These are phyloP conservation scores for Lutraria rhynchaena DNA, from an alignment of 1,140 invertebrate species.

Conservation along the genomic window DNA sequence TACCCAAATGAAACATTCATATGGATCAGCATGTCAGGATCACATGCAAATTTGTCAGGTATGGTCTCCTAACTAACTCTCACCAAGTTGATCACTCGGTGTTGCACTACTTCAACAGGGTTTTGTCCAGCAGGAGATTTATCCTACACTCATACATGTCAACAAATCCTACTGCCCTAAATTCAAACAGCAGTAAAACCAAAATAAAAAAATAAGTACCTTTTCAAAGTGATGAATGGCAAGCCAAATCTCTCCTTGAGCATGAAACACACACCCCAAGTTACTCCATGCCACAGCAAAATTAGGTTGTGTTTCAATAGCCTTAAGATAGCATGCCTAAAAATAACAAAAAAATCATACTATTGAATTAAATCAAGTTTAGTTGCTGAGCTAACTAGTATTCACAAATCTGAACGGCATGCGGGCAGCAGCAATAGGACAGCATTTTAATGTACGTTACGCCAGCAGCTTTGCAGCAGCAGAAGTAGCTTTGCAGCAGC, in stretches of 20 bases:
- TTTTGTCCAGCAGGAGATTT: too few species aligned
- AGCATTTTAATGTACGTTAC: neutral
- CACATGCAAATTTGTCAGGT: too few species aligned
- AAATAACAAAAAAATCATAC: constrained; percentile 50
- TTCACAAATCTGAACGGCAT: neutral
- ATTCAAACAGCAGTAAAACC: too few species aligned
- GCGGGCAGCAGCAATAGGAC: neutral
- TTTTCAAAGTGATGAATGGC: constrained; percentile 99
- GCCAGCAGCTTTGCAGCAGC: neutral
- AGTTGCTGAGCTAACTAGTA: neutral
- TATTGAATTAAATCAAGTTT: neutral
- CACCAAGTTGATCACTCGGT: too few species aligned
- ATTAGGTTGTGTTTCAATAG: constrained; percentile 99
- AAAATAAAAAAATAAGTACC: constrained; percentile 79
- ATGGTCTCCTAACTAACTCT: too few species aligned
- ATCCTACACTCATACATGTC: too few species aligned
- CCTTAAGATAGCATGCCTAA: constrained; percentile 99
- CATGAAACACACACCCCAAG: constrained; percentile 99
- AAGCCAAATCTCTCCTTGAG: constrained; percentile 99
- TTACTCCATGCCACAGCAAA: constrained; percentile 99
- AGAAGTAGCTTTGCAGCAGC: constrained; percentile 11
- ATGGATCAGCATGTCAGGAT: too few species aligned
- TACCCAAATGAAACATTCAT: too few species aligned
- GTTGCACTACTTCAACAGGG: too few species aligned
- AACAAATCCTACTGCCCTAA: too few species aligned